Conservation (phyloP, 2,797 vertebrate genomes). For the Podarcis siculus region DNA sequence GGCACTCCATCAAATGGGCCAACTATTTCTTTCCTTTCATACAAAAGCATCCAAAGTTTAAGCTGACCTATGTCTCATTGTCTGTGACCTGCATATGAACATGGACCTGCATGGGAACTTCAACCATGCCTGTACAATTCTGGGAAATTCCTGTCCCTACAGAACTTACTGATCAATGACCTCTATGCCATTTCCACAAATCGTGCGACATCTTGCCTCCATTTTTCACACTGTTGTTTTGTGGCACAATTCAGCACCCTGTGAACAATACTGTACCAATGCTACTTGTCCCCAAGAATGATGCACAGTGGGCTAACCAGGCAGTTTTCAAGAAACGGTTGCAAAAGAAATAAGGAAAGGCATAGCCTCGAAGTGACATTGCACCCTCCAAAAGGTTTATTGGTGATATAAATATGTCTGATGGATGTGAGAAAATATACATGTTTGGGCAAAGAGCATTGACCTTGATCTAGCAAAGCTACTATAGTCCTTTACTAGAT, state of each 20-base stretch:
- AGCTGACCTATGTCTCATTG: background rate
- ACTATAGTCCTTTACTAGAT: background rate
- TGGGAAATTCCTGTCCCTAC: slow-evolving; percentile 41
- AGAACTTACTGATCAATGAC: slow-evolving; percentile 27
- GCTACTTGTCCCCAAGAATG: background rate
- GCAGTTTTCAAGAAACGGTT: background rate
- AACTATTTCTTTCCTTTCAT: background rate
- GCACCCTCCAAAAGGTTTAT: background rate
- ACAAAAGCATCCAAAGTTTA: background rate
- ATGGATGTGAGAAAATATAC: background rate
- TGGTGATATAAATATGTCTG: background rate
- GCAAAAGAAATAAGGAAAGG: background rate
- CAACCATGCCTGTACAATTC: slow-evolving; percentile 46
- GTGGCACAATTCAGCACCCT: background rate
- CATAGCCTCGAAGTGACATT: background rate
- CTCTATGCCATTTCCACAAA: background rate
- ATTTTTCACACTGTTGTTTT: background rate
- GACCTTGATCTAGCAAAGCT: background rate
- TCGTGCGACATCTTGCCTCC: background rate
- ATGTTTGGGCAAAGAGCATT: background rate
- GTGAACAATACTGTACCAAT: background rate
- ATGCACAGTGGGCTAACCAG: background rate
- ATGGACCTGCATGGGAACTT: slow-evolving; percentile 24
- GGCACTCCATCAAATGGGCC: background rate
- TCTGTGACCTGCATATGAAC: background rate